phyloP scores from a whole-genome alignment of 2,888 invertebrate genomes.

The Nymphalis c-album region DNA sequence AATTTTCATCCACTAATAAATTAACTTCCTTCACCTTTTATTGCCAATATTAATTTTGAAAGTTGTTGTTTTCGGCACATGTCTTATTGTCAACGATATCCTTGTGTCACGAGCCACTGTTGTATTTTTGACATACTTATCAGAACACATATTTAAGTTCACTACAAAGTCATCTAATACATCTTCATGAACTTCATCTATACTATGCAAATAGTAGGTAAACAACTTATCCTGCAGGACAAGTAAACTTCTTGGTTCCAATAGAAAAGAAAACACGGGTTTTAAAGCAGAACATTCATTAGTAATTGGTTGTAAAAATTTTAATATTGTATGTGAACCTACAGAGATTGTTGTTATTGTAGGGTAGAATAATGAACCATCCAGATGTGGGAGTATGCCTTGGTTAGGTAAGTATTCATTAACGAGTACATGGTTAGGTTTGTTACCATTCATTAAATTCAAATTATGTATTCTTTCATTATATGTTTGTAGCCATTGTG shows the following conservation, averaged over 20 bases:
- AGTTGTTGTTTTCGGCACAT: conserved; percentile 93
- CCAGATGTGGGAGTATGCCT: conserved; percentile 98
- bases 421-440: conserved; percentile 95
- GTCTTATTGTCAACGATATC: conserved; percentile 94
- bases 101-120: conserved; percentile 85
- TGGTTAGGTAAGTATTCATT: conserved; percentile 97
- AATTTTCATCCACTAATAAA: not conserved
- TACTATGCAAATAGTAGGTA: conserved; percentile 91
- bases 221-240: conserved; percentile 93
- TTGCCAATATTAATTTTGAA: conserved; percentile 85
- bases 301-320: conserved; percentile 85
- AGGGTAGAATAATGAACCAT: conserved; percentile 96
- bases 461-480: conserved; percentile 86
- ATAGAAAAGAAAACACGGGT: conserved; percentile 86
- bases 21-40: conserved; percentile 53
- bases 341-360: conserved; percentile 95
- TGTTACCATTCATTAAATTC: conserved; percentile 85
- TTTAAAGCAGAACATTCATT: conserved; percentile 57
- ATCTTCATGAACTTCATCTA: conserved; percentile 87
- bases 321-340: conserved; percentile 94
- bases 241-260: conserved; percentile 94
- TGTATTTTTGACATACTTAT: conserved; percentile 78
- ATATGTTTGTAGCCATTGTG: conserved; percentile 89
- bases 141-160: conserved; percentile 84
- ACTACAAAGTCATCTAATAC: conserved; percentile 80